Evolutionary conservation across 1,140 invertebrate species (phyloP).

Genomic region (Meloidogyne exigua): DNA sequence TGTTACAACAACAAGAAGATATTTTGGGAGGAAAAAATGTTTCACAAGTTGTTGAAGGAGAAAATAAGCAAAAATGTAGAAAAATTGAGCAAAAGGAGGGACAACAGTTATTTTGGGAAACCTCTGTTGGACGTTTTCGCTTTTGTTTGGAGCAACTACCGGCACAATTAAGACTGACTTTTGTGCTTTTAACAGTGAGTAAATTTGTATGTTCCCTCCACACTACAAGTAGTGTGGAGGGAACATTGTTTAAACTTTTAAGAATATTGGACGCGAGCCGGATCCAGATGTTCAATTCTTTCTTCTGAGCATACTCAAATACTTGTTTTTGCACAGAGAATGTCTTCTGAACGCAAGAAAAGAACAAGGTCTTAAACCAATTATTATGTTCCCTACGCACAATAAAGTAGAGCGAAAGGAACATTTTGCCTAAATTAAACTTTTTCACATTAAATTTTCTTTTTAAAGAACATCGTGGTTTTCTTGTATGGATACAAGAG

Average conservation of each 20-base stretch:
- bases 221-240: neutral
- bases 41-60: neutral
- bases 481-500: slow-evolving; percentile 95
- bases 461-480: slow-evolving; percentile 70
- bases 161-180: slow-evolving; percentile 84
- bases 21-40: neutral
- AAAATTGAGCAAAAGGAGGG: slow-evolving; percentile 8
- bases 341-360: slow-evolving; percentile 81
- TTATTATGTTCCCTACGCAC: no score
- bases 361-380: slow-evolving; percentile 70
- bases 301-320: slow-evolving; percentile 84
- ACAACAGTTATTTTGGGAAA: slow-evolving; percentile 75
- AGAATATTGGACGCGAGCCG: slow-evolving; percentile 75
- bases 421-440: neutral
- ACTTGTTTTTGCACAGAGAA: slow-evolving; percentile 87
- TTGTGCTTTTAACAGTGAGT: slow-evolving; percentile 79
- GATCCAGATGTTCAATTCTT: slow-evolving; percentile 91
- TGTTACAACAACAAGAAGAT: neutral
- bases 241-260: slow-evolving; percentile 30
- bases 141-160: slow-evolving; percentile 87
- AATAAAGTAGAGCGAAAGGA: slow-evolving; percentile 42
- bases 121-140: slow-evolving; percentile 84
- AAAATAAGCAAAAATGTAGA: neutral
- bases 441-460: neutral
- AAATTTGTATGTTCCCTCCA: neutral